phyloP scores from a whole-genome alignment of 2,888 invertebrate genomes.

The Eupithecia pulchellata region DNA sequence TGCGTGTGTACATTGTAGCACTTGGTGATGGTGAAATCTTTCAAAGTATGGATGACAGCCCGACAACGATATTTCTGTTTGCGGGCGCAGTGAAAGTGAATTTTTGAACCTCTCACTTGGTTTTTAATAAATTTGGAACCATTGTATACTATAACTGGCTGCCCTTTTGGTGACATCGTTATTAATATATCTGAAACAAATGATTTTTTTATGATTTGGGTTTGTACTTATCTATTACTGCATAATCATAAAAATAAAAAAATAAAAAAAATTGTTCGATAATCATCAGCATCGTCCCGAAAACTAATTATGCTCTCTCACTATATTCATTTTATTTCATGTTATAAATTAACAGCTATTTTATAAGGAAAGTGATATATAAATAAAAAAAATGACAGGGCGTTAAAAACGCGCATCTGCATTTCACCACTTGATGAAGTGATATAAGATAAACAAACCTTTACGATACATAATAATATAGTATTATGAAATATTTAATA shows the following conservation, averaged over 20 bases:
- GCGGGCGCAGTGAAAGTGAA: slow-evolving; percentile 17
- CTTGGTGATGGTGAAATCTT: slow-evolving; percentile 7
- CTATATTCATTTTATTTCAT: too few relatives aligned
- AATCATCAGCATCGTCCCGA: too few relatives aligned
- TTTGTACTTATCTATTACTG: too few relatives aligned
- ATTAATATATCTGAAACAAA: slow-evolving; percentile 19
- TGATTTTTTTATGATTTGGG: neutral
- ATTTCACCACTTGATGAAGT: too few relatives aligned
- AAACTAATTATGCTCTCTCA: too few relatives aligned
- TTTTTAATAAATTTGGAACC: slow-evolving; percentile 19
- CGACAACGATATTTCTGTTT: slow-evolving; percentile 19
- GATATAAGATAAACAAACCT: too few relatives aligned
- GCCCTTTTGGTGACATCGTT: neutral
- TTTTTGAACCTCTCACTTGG: slow-evolving; percentile 7
- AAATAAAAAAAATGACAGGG: too few relatives aligned
- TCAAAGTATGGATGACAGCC: slow-evolving; percentile 19
- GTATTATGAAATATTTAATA: too few relatives aligned
- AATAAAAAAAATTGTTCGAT: neutral
- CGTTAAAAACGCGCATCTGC: too few relatives aligned
- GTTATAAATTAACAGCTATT: neutral
- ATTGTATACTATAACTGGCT: slow-evolving; percentile 2
- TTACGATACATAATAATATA: too few relatives aligned
- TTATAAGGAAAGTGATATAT: too few relatives aligned
- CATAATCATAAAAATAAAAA: too few relatives aligned
- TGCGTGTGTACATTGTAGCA: slow-evolving; percentile 21